Evolutionary conservation across 1,140 invertebrate species (phyloP).

Genomic region (Sminthurides bifidus): DNA sequence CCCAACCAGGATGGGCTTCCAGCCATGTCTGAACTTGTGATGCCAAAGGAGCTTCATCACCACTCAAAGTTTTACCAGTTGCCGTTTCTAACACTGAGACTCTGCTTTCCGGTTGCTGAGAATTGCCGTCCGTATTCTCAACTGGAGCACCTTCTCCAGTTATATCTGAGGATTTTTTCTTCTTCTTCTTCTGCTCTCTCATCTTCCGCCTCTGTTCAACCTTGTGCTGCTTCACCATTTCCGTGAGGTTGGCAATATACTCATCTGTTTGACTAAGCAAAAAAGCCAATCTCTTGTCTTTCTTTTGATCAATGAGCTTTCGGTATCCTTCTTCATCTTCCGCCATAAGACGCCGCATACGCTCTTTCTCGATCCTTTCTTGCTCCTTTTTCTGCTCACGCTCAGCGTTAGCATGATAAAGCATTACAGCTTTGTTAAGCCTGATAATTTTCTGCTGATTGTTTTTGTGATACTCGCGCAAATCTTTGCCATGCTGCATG

Average conservation of each 20-base stretch:
- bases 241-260: constrained; percentile 51
- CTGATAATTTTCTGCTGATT: constrained; percentile 44
- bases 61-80: constrained; percentile 45
- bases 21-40: constrained; percentile 45
- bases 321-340: constrained; percentile 34
- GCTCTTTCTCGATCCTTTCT: constrained; percentile 54
- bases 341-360: constrained; percentile 54
- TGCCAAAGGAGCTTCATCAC: constrained; percentile 47
- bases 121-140: constrained; percentile 25
- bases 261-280: constrained; percentile 57
- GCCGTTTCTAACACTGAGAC: constrained; percentile 49
- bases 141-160: constrained; percentile 4
- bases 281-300: constrained; percentile 56
- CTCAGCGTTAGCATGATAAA: constrained; percentile 56
- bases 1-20: constrained; percentile 41
- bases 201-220: constrained; percentile 36
- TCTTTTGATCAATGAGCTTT: constrained; percentile 61
- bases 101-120: constrained; percentile 34
- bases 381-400: constrained; percentile 60
- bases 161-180: constrained; percentile 17
- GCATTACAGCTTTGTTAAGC: constrained; percentile 50
- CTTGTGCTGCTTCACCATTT: constrained; percentile 48
- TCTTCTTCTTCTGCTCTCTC: constrained; percentile 36
- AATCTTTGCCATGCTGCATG: constrained; percentile 49
- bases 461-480: constrained; percentile 48